phyloP scores from a whole-genome alignment of 2,113 vertebrate species.

The Pogona vitticeps region DNA sequence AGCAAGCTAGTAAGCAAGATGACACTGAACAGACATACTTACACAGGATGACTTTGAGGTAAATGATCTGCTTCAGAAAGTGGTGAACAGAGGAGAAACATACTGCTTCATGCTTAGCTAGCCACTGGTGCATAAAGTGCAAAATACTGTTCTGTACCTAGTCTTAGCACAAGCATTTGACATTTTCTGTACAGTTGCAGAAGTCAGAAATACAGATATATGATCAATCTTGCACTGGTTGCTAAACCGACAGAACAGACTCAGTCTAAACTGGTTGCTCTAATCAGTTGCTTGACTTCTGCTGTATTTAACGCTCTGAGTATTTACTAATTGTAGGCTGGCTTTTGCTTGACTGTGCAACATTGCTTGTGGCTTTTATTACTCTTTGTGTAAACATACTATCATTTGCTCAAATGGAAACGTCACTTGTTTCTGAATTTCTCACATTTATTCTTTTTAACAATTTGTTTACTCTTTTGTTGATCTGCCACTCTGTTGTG shows the following conservation, averaged over 20 bases:
- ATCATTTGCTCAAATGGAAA: neutral
- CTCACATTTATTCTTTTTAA: neutral
- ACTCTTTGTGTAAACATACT: neutral
- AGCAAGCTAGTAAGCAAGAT: neutral
- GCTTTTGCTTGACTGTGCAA: constrained; percentile 13
- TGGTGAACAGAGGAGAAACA: neutral
- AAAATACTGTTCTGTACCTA: neutral
- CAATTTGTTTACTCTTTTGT: neutral
- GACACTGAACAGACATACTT: neutral
- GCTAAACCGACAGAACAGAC: neutral
- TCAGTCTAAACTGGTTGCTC: fast-evolving
- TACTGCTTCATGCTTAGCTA: neutral
- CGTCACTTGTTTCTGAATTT: neutral
- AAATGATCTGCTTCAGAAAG: neutral
- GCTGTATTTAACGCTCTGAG: neutral
- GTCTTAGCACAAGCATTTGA: neutral
- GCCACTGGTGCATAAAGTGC: fast-evolving
- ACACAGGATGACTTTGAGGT: neutral
- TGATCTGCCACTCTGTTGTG: neutral
- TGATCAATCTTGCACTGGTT: neutral
- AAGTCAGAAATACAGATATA: neutral
- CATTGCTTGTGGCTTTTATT: neutral
- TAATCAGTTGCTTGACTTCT: neutral
- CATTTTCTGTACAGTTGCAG: neutral
- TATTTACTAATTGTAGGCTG: neutral